Evolutionary conservation across 1,140 invertebrate genomes (phyloP).

Genomic region (Plutomurus gul): DNA sequence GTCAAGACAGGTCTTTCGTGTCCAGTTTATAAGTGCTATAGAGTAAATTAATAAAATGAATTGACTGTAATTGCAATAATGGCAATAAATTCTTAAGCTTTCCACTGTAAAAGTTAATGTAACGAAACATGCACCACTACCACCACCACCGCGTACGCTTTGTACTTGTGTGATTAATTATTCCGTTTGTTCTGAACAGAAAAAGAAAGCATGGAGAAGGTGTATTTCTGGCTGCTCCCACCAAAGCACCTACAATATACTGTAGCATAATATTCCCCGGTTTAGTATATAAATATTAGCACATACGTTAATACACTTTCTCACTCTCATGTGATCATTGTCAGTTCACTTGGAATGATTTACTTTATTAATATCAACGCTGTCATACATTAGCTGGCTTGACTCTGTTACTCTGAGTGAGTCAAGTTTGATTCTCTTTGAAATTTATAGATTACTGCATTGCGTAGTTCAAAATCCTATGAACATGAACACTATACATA

Average conservation of each 20-base stretch:
- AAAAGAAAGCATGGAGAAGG: background rate
- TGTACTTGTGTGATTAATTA: background rate
- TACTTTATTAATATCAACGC: too few relatives aligned
- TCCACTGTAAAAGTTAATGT: background rate
- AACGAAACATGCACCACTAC: conserved; percentile 20
- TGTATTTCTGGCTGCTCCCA: background rate
- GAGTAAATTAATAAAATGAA: background rate
- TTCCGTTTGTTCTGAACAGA: background rate
- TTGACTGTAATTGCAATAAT: conserved; percentile 23
- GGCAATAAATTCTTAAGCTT: conserved; percentile 14
- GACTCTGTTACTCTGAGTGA: too few relatives aligned
- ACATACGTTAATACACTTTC: too few relatives aligned
- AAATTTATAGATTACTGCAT: too few relatives aligned
- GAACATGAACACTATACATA: too few relatives aligned
- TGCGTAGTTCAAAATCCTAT: too few relatives aligned
- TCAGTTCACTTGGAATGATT: too few relatives aligned
- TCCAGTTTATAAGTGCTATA: background rate
- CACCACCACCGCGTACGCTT: background rate
- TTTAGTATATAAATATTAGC: too few relatives aligned
- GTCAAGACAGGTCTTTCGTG: conserved; percentile 3
- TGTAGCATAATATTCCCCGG: too few relatives aligned
- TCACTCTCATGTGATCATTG: too few relatives aligned
- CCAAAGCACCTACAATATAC: background rate
- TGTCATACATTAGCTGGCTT: too few relatives aligned
- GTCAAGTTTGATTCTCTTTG: too few relatives aligned